These are phyloP conservation scores for Lasius platythorax DNA, from an alignment of 2,888 invertebrate genomes.

Conservation along the genomic window DNA sequence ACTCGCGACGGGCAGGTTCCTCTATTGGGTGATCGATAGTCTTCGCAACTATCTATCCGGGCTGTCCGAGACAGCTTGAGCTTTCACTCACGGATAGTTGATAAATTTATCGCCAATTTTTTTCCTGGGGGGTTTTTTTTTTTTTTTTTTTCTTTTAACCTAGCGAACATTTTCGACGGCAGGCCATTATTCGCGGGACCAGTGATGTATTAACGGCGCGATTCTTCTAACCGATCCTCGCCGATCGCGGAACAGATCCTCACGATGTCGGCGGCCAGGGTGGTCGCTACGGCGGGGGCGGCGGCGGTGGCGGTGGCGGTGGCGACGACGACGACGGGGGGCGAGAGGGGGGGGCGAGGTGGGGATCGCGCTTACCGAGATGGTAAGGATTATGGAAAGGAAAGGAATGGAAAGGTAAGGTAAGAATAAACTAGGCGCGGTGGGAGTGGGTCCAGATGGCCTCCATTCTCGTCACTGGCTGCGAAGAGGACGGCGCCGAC, in stretches of 20 bases:
- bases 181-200: background rate
- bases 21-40: constrained; percentile 29
- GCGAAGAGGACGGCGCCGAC: constrained; percentile 77
- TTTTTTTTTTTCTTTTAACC: background rate
- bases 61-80: background rate
- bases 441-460: constrained; percentile 80
- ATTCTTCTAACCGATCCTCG: constrained; percentile 6
- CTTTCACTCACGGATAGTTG: constrained; percentile 10
- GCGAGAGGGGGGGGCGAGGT: constrained; percentile 44
- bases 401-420: constrained; percentile 73
- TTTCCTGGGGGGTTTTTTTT: background rate
- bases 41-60: background rate
- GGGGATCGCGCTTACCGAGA: constrained; percentile 62
- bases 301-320: constrained; percentile 46
- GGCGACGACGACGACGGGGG: constrained; percentile 55
- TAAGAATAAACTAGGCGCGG: constrained; percentile 79
- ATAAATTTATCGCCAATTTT: constrained; percentile 18
- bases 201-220: constrained; percentile 17
- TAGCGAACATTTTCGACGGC: background rate
- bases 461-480: constrained; percentile 82
- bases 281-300: constrained; percentile 38
- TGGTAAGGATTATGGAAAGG: constrained; percentile 68
- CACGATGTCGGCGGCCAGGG: constrained; percentile 30
- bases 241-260: constrained; percentile 39
- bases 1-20: background rate